Evolutionary conservation across 2,888 invertebrate genomes (phyloP), one percentile per base, ranked within the genome.

Genomic region (Synanthedon andrenaeformis): DNA sequence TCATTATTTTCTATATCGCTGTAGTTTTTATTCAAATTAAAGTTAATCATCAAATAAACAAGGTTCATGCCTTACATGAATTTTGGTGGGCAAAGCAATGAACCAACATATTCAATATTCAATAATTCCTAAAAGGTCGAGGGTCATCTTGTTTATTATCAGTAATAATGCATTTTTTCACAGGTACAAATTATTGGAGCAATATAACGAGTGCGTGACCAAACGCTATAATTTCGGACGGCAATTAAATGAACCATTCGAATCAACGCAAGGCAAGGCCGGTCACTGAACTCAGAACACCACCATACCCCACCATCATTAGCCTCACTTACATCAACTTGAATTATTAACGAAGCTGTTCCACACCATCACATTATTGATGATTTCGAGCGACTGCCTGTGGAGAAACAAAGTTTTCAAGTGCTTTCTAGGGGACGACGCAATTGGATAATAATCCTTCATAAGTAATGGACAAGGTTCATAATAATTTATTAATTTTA

Each of bases 211-310:
- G 65, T 70, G 78, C 82, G 82, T 82, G 82, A 79, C 76, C 58
- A 61, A 69, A 62, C 62, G 68, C 73, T 67, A 78, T 82, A 72
- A 82, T 79, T 75, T 73, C 35, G 62, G 60, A 59, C 59, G 66
- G 72, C 69, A 76, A 79, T 82, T 81, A 79, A 68, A 69, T 72
- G 71, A 71, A 73, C 63, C 68, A 70, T 68, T 75, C 64, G 66
- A 73, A 62, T 70, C 67, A 62, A 62, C 56, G 60, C 58, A 64
- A 23, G 66, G 70, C 78, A 84, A 82, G 83, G 84, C 71, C 81
- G 82, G 78, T 61, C 76, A 56, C 62, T 67, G 74, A 74, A 72
- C 70, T 66, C 55, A 56, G 54, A 58, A 58, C 64, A 67, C 66
- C 61, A 55, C 42, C 35, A 17, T 59, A 59, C 60, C 60, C 60